Evolutionary conservation across 2,797 vertebrate genomes (phyloP), one percentile per base, ranked within the genome.

Genomic region (Setipinna tenuifilis): DNA sequence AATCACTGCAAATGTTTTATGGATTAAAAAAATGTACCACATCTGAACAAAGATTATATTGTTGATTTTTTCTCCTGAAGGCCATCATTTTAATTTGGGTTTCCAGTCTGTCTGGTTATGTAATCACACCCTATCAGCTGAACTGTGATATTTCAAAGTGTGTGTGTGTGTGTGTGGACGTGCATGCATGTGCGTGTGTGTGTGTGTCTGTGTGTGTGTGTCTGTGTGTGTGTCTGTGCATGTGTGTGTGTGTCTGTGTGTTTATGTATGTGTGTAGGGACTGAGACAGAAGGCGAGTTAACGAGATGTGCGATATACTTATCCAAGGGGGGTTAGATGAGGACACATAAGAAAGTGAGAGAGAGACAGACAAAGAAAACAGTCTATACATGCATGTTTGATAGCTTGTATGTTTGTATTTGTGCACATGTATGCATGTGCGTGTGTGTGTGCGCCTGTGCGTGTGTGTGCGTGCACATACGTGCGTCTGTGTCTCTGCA

Each of bases 171-270:
- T 75, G 31, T 75, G 68, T 71, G 28, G n/a, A n/a, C 28, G 28
- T 19, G n/a, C 28, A 4, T 1, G 3, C 19, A 11, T 59, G 68
- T 21, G 68, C 41, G 31, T 7, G 31, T 28, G 0, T 35, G 16
- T 75, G 68, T 41, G 65, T 68, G 35, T 41, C 25, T 23, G n/a
- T 68, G 25, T 68, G 65, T 68, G 65, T 68, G 28, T 68, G 25
- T 68, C 25, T 68, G 25, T 68, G 62, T 14, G 17, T 68, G 6
- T 12, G 2, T 54, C 2, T 54, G 23, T 31, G 62, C 28, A 5
- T 41, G 65, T 23, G n/a, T 68, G 25, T 68, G 65, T 68, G 65
- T 68, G 28, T 68, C 11, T 68, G 65, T 68, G 25, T 68, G 62
- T 14, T 3, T 68, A 6, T 12, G 2, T 54, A 16, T 54, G 23